Evolutionary conservation across 2,888 invertebrate species (phyloP), one percentile per base, ranked within the genome.

Genomic region (Myathropa florea): DNA sequence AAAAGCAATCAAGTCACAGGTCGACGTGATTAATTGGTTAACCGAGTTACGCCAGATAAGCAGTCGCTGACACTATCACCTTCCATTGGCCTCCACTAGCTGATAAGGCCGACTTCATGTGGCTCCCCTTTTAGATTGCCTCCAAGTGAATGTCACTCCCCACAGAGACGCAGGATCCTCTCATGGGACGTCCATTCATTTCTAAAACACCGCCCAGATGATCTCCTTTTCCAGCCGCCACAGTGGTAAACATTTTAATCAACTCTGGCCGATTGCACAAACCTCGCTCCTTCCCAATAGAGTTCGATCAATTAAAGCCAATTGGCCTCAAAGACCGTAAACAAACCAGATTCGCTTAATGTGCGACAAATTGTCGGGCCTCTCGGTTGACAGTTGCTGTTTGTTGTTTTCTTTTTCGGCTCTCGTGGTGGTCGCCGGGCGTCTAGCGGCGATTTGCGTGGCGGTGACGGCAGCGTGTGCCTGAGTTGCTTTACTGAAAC

Each of bases 281-380:
- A 36, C 23, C 36, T 39, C 64, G 61, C 63, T 53, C 68, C 55
- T n/a, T 33, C 26, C 60, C 61, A 63, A 76, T 76, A 76, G 21
- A 61, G 70, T 71, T 80, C 46, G 72, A 80, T 80, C 72, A 80
- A 80, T 80, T 80, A 80, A 67, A 60, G 53, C 55, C 67, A 72
- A 79, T 72, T 79, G 79, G 71, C 65, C 63, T 78, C n/a, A 39
- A 70, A 63, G 24, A 64, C 9, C 33, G 24, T 57, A 23, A 57
- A 57, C 57, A 57, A 78, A 78, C 79, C 57, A 65, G 79, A 72
- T 72, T 55, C 72, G 60, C 26, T 30, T 21, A 63, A 60, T 28
- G 61, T 65, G 24, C 75, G 81, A 81, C 81, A 81, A 81, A 81
- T 81, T 81, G 81, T 81, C 75, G 68, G 23, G 65, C 60, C 36